Base-by-base conservation (phyloP, 2,797 vertebrate genomes). In the Neoniphon sammara region DNA sequence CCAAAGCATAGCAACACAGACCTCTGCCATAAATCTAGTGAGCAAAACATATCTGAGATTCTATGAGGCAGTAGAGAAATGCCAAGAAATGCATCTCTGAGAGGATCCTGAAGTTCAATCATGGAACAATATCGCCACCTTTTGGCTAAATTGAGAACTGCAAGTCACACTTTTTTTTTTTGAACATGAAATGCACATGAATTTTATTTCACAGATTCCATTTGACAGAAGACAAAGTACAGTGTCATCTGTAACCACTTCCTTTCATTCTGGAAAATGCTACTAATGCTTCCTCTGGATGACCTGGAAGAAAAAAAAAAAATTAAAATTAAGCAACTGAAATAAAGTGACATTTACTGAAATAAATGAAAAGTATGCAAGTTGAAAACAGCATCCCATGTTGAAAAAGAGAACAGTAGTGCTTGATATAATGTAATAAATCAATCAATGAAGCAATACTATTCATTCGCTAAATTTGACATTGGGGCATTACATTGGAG, bases 111-210 rank as follows among this genome's bases (percentile, higher is more conserved):
- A 6, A 18, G n/a, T 64, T 14, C 61, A 30, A 78, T 73, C 17
- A 62, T 67, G 58, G 47, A 11, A 15, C 62, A 75, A 27, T 73
- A 18, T 30, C 10, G 54, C 83, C 88, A 66, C 66, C 85, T 0
- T 76, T 18, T 88, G 88, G 81, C 21, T 25, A 10, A 57, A 58
- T 58, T 4, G 31, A 73, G 54, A 86, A 85, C 79, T 84, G 68
- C 82, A 90, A 34, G 56, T 27, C 25, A 27, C 25, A 27, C 25
- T 27, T 27, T 27, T 27, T 27, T 27, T 27, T 27, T 27, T 27
- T 27, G 31, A 31, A 31, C 3, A 31, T 65, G 17, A 42, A 42
- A 72, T 36, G 11, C 11, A 56, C n/a, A 27, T 55, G 0, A 0
- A 14, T 73, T 88, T 91, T 83, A 88, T 86, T 87, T 66, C 10